Base-by-base conservation (phyloP, 2,888 invertebrate genomes). In the Cactoblastis cactorum region DNA sequence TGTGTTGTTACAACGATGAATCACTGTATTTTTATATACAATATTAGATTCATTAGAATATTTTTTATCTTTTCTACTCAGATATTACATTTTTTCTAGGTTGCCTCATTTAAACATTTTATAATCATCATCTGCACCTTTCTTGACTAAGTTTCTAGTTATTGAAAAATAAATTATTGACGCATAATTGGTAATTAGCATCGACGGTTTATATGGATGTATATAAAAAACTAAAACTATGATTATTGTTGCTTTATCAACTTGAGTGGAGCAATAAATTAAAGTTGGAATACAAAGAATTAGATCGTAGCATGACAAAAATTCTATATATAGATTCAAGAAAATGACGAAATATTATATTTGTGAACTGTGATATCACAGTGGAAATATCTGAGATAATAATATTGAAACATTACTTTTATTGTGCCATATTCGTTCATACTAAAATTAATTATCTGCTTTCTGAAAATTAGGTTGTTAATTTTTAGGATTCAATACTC, bases 1-100 rank as follows among this genome's bases (percentile, higher is more conserved):
- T 52, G 54, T 56, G 57, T 67, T 66, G 67, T 54, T 59, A 56
- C 47, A 57, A 54, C 46, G 67, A 67, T 76, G 70, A 72, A 59
- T 73, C 73, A 74, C 56, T 55, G 53, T 57, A 52, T 56, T 59
- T 63, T 55, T 56, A 57, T 57, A 57, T 53, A 58, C 34, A 18
- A 49, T 49, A 41, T 41, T 14, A 33, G 33, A 43, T 49, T 37
- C 14, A 41, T 33, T 41, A 33, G 34, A 28, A 34, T 33, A n/a
- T 19, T 41, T 14, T 49, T 49, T 33, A 34, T 49, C 49, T 41
- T 49, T 41, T 34, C 14, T 9, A 34, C 18, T 32, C 12, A 32
- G 17, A 32, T 28, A 32, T 39, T 39, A 32, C 28, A 39, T 32
- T 39, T 39, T 33, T 38, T 48, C 41, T 38, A 19, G 32, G 28